Base-by-base conservation (phyloP, 1,140 invertebrate genomes). In the Gyrodactylus salaris region DNA sequence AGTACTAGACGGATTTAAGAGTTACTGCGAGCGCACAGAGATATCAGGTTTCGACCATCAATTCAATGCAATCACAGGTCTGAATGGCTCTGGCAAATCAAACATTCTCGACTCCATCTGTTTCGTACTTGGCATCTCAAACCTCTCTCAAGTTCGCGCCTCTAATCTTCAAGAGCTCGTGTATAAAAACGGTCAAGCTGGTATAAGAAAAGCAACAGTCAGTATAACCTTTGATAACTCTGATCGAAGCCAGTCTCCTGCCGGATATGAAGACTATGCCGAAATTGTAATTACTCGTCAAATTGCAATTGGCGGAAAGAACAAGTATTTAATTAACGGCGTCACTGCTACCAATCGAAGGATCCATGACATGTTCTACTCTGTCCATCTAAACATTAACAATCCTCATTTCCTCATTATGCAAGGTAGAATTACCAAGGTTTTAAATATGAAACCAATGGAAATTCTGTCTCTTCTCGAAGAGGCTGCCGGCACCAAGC, bases 361-460 rank as follows among this genome's bases (percentile, higher is more conserved):
- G 77, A 88, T 97, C 0, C 85, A 87, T 73, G 94, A 99, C 81
- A 82, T 99, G 76, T 97, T 99, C 79, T 88, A 89, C 76, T 93
- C 92, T 0, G 87, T 98, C 2, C 91, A 95, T 78, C 82, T 99
- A 0, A 99, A 99, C 81, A 89, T 98, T 0, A 98, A 98, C 80
- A 98, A 98, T 84, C 94, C 94, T 1, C 93, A 98, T 80, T 99
- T 97, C 80, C 85, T 99, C 1, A 99, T 99, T 76, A 98, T 99
- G 94, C 95, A 99, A 84, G 95, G 95, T 7, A 85, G 92, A 77
- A 95, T 99, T 73, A 97, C 93, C 0, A 98, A 98, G 85, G 94
- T 99, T 0, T 83, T 98, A 0, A 98, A 95, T 79, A 98, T 98
- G 93, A 98, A 96, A 78, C 91, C 94, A 20, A 85, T 86, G 74